Conservation (phyloP, 2,113 vertebrate species). For the Callionymus lyra region DNA sequence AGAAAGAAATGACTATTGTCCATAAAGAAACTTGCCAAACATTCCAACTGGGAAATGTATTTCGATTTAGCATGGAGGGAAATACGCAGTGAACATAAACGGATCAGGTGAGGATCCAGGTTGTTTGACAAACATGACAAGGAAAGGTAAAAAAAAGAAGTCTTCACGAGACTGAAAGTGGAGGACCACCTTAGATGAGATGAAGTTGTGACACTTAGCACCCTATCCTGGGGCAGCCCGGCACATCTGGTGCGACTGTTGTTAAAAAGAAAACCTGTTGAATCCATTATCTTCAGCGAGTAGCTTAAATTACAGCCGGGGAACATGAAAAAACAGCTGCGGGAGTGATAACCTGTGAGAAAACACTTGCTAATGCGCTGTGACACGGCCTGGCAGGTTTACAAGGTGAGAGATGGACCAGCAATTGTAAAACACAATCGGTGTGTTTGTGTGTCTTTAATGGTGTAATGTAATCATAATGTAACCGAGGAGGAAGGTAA, state of each 20-base stretch:
- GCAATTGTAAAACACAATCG: conserved; percentile 39
- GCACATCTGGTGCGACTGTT: conserved; percentile 43
- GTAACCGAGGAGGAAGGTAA: conserved; percentile 22
- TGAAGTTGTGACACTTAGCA: conserved; percentile 24
- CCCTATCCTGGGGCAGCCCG: conserved; percentile 21
- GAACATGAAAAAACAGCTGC: conserved; percentile 37
- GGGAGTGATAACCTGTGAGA: conserved; percentile 52
- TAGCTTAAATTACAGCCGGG: conserved; percentile 49
- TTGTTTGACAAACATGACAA: not conserved
- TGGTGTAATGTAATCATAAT: conserved; percentile 33
- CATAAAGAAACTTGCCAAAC: too few species aligned
- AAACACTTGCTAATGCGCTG: conserved; percentile 24
- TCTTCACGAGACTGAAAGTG: conserved; percentile 23
- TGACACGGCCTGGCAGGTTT: conserved; percentile 38
- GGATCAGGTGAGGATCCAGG: conserved; percentile 3
- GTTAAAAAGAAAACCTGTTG: conserved; percentile 40
- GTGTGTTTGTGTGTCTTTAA: conserved; percentile 27
- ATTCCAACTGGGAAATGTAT: too few species aligned
- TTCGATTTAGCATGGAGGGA: too few species aligned
- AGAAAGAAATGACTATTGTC: too few species aligned
- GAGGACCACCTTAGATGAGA: conserved; percentile 35
- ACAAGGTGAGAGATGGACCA: conserved; percentile 56
- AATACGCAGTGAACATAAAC: too few species aligned
- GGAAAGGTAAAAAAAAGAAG: conserved; percentile 16
- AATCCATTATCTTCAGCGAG: conserved; percentile 52